Evolutionary conservation across 1,140 invertebrate species (phyloP), one percentile per base, ranked within the genome.

Genomic region (Sycophaga agraensis): DNA sequence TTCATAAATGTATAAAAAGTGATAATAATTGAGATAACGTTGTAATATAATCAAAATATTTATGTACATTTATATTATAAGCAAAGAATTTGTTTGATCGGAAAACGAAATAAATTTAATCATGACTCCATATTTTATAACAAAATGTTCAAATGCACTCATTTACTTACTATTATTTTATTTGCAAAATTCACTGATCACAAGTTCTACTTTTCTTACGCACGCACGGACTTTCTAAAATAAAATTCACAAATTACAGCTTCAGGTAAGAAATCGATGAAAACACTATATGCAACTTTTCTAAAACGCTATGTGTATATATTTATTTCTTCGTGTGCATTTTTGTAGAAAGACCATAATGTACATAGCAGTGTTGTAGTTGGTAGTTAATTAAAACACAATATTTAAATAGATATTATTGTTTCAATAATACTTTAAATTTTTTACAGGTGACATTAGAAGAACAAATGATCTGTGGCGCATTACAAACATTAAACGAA

Each of bases 391-490:
- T n/a, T n/a, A n/a, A n/a, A n/a, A n/a, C n/a, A n/a, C n/a, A n/a
- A n/a, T n/a, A n/a, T n/a, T n/a, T n/a, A n/a, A n/a, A n/a, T n/a
- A n/a, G n/a, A n/a, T n/a, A n/a, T n/a, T n/a, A n/a, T n/a, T n/a
- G n/a, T n/a, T n/a, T n/a, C n/a, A n/a, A n/a, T n/a, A n/a, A n/a
- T n/a, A n/a, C n/a, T n/a, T n/a, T n/a, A 19, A 42, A 59, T 54
- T 22, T 59, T 14, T 72, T 69, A 22, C 66, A 95, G 93, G 91
- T 96, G 34, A 94, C 93, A 0, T 81, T 96, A 62, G 93, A 96
- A 79, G 92, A 96, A 72, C 92, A 94, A 78, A 93, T 95, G 91
- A 95, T 96, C 67, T 93, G 91, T 74, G 93, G 93, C 59, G 93
- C 92, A 1, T 77, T 96, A 31, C 92, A 95, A 79, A 93, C 93